phyloP scores from a whole-genome alignment of 2,888 invertebrate genomes.

The Polydrusus pterygomalis region DNA sequence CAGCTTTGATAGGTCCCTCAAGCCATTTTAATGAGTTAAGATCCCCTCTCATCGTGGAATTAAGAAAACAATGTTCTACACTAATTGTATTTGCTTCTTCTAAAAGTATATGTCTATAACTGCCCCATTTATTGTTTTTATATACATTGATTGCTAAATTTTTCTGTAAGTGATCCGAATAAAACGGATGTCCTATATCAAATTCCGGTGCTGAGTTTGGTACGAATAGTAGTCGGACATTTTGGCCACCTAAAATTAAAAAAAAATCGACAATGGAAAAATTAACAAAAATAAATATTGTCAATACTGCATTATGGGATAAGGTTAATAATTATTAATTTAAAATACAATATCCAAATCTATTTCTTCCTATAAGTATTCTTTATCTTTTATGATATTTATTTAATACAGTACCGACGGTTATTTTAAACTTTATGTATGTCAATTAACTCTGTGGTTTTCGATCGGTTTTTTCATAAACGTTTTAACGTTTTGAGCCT shows the following conservation, averaged over 20 bases:
- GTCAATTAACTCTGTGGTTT: too few relatives aligned
- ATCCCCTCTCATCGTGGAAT: constrained; percentile 87
- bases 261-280: background rate
- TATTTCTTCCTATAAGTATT: too few relatives aligned
- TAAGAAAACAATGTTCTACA: constrained; percentile 83
- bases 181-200: constrained; percentile 74
- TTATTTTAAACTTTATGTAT: too few relatives aligned
- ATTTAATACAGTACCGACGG: too few relatives aligned
- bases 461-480: too few relatives aligned
- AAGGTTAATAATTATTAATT: too few relatives aligned
- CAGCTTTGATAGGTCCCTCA: constrained; percentile 76
- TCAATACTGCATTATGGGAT: too few relatives aligned
- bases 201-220: constrained; percentile 80
- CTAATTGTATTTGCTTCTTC: constrained; percentile 72
- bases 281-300: background rate
- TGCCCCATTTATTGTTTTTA: constrained; percentile 76
- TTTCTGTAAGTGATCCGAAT: constrained; percentile 79
- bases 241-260: constrained; percentile 57
- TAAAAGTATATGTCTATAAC: constrained; percentile 86
- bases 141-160: constrained; percentile 88
- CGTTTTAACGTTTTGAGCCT: too few relatives aligned
- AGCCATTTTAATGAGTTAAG: constrained; percentile 89
- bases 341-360: too few relatives aligned
- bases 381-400: too few relatives aligned
- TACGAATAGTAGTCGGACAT: constrained; percentile 72